phyloP scores from a whole-genome alignment of 2,888 invertebrate genomes.

The Byasa hedistus region DNA sequence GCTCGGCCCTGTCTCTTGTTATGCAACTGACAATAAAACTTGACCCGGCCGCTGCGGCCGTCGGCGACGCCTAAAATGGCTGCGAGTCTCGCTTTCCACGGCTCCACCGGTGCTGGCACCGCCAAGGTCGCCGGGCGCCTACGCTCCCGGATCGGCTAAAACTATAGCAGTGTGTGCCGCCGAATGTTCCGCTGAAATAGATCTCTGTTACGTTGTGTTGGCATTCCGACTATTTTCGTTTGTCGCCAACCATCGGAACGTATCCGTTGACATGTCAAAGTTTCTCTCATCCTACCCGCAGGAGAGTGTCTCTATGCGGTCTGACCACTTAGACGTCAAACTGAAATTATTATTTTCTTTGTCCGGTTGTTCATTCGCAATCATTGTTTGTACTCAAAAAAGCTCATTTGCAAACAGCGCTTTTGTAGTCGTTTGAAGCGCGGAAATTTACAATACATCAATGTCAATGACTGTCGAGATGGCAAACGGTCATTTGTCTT shows the following conservation, averaged over 20 bases:
- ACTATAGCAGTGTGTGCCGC: constrained; percentile 60
- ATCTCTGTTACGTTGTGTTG: constrained; percentile 66
- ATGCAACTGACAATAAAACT: constrained; percentile 79
- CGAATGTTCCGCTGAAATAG: constrained; percentile 69
- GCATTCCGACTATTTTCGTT: constrained; percentile 70
- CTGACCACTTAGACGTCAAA: constrained; percentile 4
- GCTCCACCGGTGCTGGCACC: constrained; percentile 61
- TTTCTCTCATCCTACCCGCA: constrained; percentile 9
- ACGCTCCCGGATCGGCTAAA: constrained; percentile 71
- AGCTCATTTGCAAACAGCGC: constrained; percentile 4
- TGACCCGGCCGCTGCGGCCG: constrained; percentile 68
- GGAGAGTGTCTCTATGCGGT: constrained; percentile 1
- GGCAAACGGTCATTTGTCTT: constrained; percentile 52
- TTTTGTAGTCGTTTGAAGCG: constrained; percentile 9
- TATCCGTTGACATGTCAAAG: constrained; percentile 31
- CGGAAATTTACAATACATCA: constrained; percentile 57
- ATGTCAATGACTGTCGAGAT: constrained; percentile 49
- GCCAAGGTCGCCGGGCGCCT: constrained; percentile 75
- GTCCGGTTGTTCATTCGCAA: background rate
- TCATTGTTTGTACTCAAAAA: constrained; percentile 29
- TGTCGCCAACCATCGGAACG: constrained; percentile 58
- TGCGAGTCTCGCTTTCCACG: constrained; percentile 71
- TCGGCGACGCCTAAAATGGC: constrained; percentile 76
- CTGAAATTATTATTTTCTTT: constrained; percentile 5
- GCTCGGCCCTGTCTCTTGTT: constrained; percentile 54